Evolutionary conservation across 1,140 invertebrate genomes (phyloP), one percentile per base, ranked within the genome.

Genomic region (Bombus affinis): DNA sequence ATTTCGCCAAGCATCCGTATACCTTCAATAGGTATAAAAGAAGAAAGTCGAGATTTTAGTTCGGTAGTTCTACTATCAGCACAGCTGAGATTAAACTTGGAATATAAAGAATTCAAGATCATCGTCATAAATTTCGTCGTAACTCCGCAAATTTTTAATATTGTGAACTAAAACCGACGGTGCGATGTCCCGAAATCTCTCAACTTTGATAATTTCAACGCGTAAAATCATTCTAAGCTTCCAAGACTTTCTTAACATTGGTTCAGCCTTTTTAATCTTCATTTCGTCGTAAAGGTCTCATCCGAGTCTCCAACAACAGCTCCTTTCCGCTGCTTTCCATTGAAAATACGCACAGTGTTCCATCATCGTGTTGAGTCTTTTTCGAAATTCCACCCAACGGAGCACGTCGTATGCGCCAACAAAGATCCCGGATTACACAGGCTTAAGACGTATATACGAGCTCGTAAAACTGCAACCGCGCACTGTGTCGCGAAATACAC

Each of bases 381-480:
- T 28, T 44, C 70, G 8, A 42, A 59, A 59, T 35, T 62, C 53
- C n/a, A 8, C 6, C 10, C 13, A 18, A 42, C 35, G 18, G 9
- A 9, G 15, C 1, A 3, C 4, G 9, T 25, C 10, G 44, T 42
- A 37, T 35, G n/a, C 44, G 66, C 15, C 73, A 70, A 83, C 65
- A 78, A 70, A 42, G 47, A 47, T 22, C n/a, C 74, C 65, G 37
- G 82, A 83, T 83, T 83, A 83, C 65, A 71, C 47, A 47, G 47
- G 3, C 77, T 70, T 78, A 83, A 83, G 81, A 70, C 81, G 73
- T 59, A 59, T 77, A 77, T 70, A 68, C 62, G 73, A 68, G 81
- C 81, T 83, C 81, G 81, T 83, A 77, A 83, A 83, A 76, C 70
- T 37, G 65, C 35, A 68, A 75, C 72, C 57, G 70, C 72, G 53